A percentile compares a stretch with the other conserved stretches of the same genome.
Conservation (phyloP, 2,888 invertebrate species). For the Carterocephalus palaemon region DNA sequence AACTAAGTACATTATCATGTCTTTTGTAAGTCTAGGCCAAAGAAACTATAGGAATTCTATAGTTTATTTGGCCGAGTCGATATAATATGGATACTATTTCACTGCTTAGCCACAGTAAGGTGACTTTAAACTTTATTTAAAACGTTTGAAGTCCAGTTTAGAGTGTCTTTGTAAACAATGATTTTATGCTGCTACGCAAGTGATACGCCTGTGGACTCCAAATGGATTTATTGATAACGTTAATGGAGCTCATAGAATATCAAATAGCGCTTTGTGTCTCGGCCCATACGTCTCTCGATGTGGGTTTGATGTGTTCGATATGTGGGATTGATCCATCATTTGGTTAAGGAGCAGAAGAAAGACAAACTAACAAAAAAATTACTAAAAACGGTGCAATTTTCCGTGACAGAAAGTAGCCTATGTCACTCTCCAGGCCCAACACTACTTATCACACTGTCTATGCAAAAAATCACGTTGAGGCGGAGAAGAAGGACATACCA, state of each 20-base stretch:
- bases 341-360: no score
- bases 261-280: slow-evolving; percentile 37
- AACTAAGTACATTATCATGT: slow-evolving; percentile 39
- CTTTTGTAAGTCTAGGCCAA: slow-evolving; percentile 31
- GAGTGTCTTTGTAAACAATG: slow-evolving; percentile 32
- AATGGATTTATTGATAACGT: slow-evolving; percentile 51
- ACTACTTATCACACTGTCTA: slow-evolving; percentile 1
- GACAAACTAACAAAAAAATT: no score
- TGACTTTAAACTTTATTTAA: background rate
- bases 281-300: slow-evolving; percentile 22
- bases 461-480: no score
- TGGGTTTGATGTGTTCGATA: slow-evolving; percentile 15
- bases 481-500: no score
- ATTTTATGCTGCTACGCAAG: slow-evolving; percentile 37
- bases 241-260: slow-evolving; percentile 44
- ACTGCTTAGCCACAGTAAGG: background rate
- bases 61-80: no score
- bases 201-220: slow-evolving; percentile 46
- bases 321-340: slow-evolving; percentile 8
- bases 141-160: slow-evolving; percentile 21
- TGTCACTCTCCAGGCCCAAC: background rate
- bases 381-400: no score
- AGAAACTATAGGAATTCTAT: slow-evolving; percentile 17
- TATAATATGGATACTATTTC: no score
- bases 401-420: no score